These are phyloP conservation scores for Malacoraja senta DNA, from an alignment of 2,797 vertebrate species.

Conservation along the genomic window DNA sequence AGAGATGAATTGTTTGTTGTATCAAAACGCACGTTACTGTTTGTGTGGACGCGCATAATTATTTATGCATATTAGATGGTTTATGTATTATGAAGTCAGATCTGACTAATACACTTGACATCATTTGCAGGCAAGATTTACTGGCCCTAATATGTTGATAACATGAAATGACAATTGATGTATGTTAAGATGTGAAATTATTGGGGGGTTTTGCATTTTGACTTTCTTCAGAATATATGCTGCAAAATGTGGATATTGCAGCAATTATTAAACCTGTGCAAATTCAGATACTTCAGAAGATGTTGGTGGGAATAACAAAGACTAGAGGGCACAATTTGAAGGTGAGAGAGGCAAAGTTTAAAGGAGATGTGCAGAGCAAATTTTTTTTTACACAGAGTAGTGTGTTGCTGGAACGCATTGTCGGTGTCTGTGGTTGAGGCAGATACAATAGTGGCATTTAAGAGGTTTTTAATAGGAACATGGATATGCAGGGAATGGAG, in stretches of 20 bases:
- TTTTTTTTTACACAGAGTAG: too few relatives aligned
- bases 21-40: slow-evolving; percentile 74
- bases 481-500: too few relatives aligned
- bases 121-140: background rate
- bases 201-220: background rate
- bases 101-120: background rate
- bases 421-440: too few relatives aligned
- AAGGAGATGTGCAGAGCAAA: too few relatives aligned
- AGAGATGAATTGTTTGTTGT: slow-evolving; percentile 94
- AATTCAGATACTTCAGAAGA: too few relatives aligned
- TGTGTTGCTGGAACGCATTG: too few relatives aligned
- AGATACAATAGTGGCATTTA: too few relatives aligned
- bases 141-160: background rate
- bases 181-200: background rate
- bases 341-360: too few relatives aligned
- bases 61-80: background rate
- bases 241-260: background rate
- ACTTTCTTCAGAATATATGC: background rate
- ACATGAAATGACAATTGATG: background rate
- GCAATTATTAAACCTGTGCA: too few relatives aligned
- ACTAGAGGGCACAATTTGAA: too few relatives aligned
- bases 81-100: background rate
- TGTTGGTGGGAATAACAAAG: too few relatives aligned
- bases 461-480: too few relatives aligned
- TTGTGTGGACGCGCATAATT: slow-evolving; percentile 48